Conservation (phyloP, 2,797 vertebrate genomes). For the Lepidocolaptes lacrymiger region DNA sequence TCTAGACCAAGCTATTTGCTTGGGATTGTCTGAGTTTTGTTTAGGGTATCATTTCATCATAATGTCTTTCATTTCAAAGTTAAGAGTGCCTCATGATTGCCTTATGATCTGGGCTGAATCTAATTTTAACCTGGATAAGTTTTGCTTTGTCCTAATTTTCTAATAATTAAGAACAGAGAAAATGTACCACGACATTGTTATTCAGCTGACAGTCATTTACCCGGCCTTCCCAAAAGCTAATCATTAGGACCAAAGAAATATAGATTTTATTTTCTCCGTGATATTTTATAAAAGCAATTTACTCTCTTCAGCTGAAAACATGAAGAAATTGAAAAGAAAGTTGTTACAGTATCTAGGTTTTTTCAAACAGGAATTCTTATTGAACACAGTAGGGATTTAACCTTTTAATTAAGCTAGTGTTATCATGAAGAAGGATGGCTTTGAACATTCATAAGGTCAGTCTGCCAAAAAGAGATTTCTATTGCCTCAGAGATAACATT, state of each 20-base stretch:
- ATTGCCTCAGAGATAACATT: background rate
- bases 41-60: constrained; percentile 40
- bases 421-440: background rate
- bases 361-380: background rate
- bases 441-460: background rate
- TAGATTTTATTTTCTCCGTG: constrained; percentile 38
- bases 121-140: constrained; percentile 72
- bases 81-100: constrained; percentile 64
- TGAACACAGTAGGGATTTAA: background rate
- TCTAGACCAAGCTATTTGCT: constrained; percentile 53
- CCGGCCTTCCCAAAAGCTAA: constrained; percentile 26
- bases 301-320: constrained; percentile 24
- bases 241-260: background rate
- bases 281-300: constrained; percentile 32
- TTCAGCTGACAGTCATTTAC: constrained; percentile 64
- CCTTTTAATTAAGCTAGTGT: background rate
- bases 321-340: background rate
- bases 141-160: constrained; percentile 79
- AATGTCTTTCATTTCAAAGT: constrained; percentile 59
- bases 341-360: background rate
- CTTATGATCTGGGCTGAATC: constrained; percentile 73
- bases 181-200: constrained; percentile 63
- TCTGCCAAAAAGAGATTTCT: background rate
- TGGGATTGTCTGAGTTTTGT: constrained; percentile 50
- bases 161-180: constrained; percentile 79